Evolutionary conservation across 2,113 vertebrate species (phyloP).

Genomic region (Cololabis saira): DNA sequence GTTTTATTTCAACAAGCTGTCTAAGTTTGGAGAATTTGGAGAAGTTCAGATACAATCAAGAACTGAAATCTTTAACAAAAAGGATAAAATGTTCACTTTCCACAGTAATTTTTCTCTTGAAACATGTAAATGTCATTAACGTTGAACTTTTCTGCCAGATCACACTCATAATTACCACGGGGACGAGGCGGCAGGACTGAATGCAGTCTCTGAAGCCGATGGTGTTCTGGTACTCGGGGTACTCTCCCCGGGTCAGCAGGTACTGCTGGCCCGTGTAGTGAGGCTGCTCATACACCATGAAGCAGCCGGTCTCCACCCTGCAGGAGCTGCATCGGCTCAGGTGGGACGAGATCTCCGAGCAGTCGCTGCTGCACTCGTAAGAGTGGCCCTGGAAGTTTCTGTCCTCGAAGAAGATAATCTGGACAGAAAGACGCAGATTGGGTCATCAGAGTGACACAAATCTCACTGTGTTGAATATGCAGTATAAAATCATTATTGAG

Average conservation of each 20-base stretch:
- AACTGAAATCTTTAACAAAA: no score
- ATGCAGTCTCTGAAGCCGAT: slow-evolving; percentile 66
- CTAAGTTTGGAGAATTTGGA: no score
- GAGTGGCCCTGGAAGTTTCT: slow-evolving; percentile 70
- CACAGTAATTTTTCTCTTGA: no score
- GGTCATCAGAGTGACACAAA: neutral
- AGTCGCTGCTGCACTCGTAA: slow-evolving; percentile 66
- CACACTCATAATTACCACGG: slow-evolving; percentile 48
- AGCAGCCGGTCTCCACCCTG: slow-evolving; percentile 59
- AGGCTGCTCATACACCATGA: slow-evolving; percentile 63
- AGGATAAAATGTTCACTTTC: no score
- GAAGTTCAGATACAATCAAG: no score
- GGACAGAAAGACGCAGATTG: slow-evolving; percentile 16
- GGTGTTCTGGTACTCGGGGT: slow-evolving; percentile 62
- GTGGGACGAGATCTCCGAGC: slow-evolving; percentile 58
- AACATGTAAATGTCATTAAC: no score
- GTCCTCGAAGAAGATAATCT: slow-evolving; percentile 76
- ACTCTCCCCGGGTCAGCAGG: slow-evolving; percentile 69
- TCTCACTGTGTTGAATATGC: no score
- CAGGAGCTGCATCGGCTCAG: slow-evolving; percentile 68
- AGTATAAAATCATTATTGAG: no score
- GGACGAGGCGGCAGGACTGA: slow-evolving; percentile 74
- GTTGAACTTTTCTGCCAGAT: no score
- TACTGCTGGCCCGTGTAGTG: slow-evolving; percentile 59
- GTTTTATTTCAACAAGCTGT: no score